phyloP scores from a whole-genome alignment of 2,888 invertebrate species.

The Drosophila multiciliata region DNA sequence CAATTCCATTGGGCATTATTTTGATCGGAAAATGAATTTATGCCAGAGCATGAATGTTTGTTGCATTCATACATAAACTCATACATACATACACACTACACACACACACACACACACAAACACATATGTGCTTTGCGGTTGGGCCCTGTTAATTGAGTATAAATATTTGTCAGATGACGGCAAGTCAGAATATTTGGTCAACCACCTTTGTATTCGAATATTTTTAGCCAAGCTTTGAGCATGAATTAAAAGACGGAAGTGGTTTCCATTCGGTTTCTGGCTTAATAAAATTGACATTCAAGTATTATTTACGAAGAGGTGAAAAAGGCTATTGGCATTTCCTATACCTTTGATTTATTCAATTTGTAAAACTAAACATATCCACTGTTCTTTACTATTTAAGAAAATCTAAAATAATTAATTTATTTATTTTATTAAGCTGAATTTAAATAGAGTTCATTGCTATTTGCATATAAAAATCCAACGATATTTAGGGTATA shows the following conservation, averaged over 20 bases:
- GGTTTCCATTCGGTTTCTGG: slow-evolving; percentile 6
- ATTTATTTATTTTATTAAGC: not conserved
- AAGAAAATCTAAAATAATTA: not conserved
- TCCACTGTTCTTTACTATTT: not conserved
- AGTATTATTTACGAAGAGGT: not conserved
- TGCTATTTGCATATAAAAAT: not conserved
- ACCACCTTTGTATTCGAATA: slow-evolving; percentile 19
- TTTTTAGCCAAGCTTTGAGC: slow-evolving; percentile 2
- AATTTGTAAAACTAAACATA: not conserved
- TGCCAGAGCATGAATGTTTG: slow-evolving; percentile 31
- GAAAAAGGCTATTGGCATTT: not conserved
- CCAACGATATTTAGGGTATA: not conserved
- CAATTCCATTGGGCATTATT: slow-evolving; percentile 65
- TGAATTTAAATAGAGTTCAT: not conserved
- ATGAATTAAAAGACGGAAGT: slow-evolving; percentile 5
- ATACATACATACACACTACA: not conserved
- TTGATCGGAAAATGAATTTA: slow-evolving; percentile 69
- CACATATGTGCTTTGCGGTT: slow-evolving; percentile 35
- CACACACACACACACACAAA: not conserved
- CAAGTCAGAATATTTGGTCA: slow-evolving; percentile 42
- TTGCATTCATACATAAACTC: not conserved
- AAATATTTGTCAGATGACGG: slow-evolving; percentile 65
- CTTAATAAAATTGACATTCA: slow-evolving; percentile 24
- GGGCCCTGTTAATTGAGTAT: slow-evolving; percentile 69
- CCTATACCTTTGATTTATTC: not conserved